Percentiles rank a stretch among this genome's conserved stretches.
Conservation (phyloP, 2,888 invertebrate species). For the Drosophila pullipes region DNA sequence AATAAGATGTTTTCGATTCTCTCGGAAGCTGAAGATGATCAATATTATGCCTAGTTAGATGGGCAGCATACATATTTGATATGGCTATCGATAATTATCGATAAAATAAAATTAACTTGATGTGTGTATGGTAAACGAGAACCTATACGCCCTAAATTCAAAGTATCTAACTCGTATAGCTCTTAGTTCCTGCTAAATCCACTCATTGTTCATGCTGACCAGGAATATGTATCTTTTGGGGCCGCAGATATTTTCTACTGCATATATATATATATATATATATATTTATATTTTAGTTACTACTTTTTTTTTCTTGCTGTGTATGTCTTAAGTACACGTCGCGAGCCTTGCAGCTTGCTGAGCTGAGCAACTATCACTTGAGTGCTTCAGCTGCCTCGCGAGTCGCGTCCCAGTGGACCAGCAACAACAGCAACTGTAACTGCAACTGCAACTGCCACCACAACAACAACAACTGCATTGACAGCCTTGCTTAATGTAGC, state of each 20-base stretch:
- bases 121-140: neutral
- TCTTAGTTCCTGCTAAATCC: neutral
- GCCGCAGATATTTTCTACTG: neutral
- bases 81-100: neutral
- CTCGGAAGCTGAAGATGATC: too few relatives aligned
- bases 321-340: conserved; percentile 6
- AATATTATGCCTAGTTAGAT: neutral
- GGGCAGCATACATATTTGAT: neutral
- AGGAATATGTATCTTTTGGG: neutral
- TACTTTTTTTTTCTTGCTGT: neutral
- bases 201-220: neutral
- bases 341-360: conserved; percentile 42
- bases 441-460: conserved; percentile 1
- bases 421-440: neutral
- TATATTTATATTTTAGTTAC: neutral
- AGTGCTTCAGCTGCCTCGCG: conserved; percentile 24
- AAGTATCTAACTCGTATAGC: neutral
- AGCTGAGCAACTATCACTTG: conserved; percentile 34
- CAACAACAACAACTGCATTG: conserved; percentile 7
- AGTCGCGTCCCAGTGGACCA: conserved; percentile 24
- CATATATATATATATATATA: too few relatives aligned
- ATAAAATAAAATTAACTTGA: neutral
- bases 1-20: neutral
- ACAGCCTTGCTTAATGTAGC: conserved; percentile 26
- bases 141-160: neutral